Percentiles rank a stretch among this genome's conserved stretches.
Conservation (phyloP, 2,888 invertebrate species). For the Phyllotreta cruciferae region DNA sequence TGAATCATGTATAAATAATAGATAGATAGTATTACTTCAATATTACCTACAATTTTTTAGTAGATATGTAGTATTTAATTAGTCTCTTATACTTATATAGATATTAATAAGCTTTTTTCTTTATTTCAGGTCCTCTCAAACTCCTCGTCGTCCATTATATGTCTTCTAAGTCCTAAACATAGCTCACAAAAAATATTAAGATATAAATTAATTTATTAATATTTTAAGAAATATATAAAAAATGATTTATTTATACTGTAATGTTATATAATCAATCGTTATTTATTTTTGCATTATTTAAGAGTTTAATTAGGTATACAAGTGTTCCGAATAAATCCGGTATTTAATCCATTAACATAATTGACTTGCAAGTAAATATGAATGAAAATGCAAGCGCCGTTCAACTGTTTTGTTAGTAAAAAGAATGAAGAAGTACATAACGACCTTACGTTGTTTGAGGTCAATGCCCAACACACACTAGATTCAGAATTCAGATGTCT, state of each 20-base stretch:
- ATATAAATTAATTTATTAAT: conserved; percentile 14
- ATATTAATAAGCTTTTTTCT: conserved; percentile 32
- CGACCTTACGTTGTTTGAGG: conserved; percentile 49
- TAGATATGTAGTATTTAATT: background rate
- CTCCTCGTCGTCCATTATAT: conserved; percentile 42
- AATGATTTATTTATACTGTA: conserved; percentile 16
- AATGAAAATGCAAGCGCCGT: conserved; percentile 29
- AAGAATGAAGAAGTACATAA: conserved; percentile 30
- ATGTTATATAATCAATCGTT: conserved; percentile 19
- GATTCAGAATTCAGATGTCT: conserved; percentile 47
- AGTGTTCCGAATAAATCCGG: conserved; percentile 3
- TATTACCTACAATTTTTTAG: background rate
- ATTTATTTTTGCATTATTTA: conserved; percentile 11
- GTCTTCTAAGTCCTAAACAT: conserved; percentile 37
- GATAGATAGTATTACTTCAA: too few species aligned
- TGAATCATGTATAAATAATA: too few species aligned
- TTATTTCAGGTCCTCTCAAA: conserved; percentile 42
- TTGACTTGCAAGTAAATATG: conserved; percentile 21
- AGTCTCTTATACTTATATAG: background rate
- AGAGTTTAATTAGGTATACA: background rate
- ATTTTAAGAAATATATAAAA: conserved; percentile 6
- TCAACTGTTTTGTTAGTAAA: conserved; percentile 35
- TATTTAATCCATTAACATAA: conserved; percentile 13
- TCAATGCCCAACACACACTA: conserved; percentile 54
- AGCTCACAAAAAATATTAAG: conserved; percentile 19